Evolutionary conservation across 2,113 vertebrate species (phyloP), one percentile per base, ranked within the genome.

Genomic region (Bubo blakistoni): DNA sequence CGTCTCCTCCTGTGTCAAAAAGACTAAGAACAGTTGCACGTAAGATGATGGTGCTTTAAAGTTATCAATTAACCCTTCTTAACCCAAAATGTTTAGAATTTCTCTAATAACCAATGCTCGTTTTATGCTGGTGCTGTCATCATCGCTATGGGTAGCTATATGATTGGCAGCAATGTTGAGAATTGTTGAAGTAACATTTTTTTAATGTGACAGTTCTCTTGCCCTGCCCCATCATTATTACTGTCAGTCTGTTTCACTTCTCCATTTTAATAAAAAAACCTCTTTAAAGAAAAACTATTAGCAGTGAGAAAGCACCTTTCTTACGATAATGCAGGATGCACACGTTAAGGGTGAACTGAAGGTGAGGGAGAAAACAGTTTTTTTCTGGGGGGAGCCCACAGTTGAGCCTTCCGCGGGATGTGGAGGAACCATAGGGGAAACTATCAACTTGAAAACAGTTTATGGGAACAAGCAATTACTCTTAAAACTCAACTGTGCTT

Each of bases 131-230:
- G 6, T 66, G 32, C 52, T 93, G 70, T 78, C 57, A 61, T 62
- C 11, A 32, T 73, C 0, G 0, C 34, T 84, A 27, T 59, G 34
- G 52, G 3, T 71, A 67, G n/a, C 42, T 57, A 3, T 32, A 18
- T 32, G 30, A 49, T 27, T 79, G 21, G 24, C 18, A 94, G 20
- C 26, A 57, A 61, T 17, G 2, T 26, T 55, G 36, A 85, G 34
- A 90, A 81, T 2, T 70, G 57, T 44, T n/a, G 17, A 54, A 65
- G 42, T 77, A 58, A 7, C 4, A 1, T 42, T 63, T 80, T 76
- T 55, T 70, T 29, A 58, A 66, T 44, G 27, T 78, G 59, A 67
- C 13, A 10, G 14, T 47, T 72, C 10, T 88, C 59, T 32, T 13
- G 5, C 4, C 13, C 12, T 12, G 20, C 11, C 9, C 9, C 27